These are phyloP conservation scores for Heterodera schachtii DNA, from an alignment of 1,140 invertebrate species.

Conservation along the genomic window DNA sequence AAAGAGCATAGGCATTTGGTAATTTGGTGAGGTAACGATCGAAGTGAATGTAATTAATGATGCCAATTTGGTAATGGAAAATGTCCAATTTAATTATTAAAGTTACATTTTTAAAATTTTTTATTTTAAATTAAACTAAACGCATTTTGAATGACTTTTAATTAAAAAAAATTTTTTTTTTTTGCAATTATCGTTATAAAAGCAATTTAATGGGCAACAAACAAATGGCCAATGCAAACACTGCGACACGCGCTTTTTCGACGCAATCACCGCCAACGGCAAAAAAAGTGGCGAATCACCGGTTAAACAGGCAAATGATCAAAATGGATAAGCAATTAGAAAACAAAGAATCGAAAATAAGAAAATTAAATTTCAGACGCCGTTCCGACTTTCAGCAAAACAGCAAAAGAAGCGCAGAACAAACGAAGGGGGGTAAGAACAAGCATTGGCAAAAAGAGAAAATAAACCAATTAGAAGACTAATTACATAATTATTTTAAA, in stretches of 20 bases:
- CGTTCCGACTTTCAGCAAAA: not conserved
- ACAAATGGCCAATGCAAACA: not conserved
- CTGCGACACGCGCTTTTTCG: not conserved
- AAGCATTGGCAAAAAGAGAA: no score
- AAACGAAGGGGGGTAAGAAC: not conserved
- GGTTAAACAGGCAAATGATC: not conserved
- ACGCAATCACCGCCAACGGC: not conserved
- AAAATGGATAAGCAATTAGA: not conserved
- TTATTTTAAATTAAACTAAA: no score
- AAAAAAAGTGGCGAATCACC: not conserved
- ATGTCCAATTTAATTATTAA: no score
- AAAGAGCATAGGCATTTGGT: no score
- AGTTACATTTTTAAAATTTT: no score
- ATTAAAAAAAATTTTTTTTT: not conserved
- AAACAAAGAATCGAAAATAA: no score
- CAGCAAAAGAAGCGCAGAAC: slow-evolving; percentile 2
- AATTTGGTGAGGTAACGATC: no score
- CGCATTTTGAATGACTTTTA: no score
- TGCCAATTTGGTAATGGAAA: no score
- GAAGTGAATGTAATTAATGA: no score
- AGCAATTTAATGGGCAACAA: not conserved
- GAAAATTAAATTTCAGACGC: not conserved
- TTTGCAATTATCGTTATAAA: not conserved
- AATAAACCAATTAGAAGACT: no score
- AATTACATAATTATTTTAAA: no score